These are phyloP conservation scores for Cerastis leucographa DNA, from an alignment of 2,888 invertebrate genomes.

Conservation along the genomic window DNA sequence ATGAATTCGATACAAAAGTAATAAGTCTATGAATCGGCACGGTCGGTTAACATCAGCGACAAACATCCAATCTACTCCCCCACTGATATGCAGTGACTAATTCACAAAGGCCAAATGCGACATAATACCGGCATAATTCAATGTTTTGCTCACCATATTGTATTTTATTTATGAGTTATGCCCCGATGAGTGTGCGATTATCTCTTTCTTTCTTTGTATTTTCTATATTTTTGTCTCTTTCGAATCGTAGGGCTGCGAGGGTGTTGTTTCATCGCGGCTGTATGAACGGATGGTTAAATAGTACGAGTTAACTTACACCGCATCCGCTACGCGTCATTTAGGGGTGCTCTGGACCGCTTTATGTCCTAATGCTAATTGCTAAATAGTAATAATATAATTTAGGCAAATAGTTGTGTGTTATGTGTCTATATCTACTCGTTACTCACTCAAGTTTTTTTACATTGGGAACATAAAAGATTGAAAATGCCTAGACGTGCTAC, in stretches of 20 bases:
- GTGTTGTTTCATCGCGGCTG: slow-evolving; percentile 85
- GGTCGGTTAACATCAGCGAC: slow-evolving; percentile 82
- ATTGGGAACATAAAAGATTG: background rate
- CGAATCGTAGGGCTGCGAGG: slow-evolving; percentile 74
- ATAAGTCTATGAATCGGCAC: slow-evolving; percentile 80
- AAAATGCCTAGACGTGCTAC: slow-evolving; percentile 13
- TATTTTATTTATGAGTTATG: slow-evolving; percentile 91
- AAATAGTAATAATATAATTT: slow-evolving; percentile 54
- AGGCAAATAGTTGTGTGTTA: slow-evolving; percentile 11
- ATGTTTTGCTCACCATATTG: slow-evolving; percentile 91
- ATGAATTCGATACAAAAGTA: slow-evolving; percentile 61
- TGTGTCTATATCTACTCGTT: background rate
- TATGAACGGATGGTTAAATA: slow-evolving; percentile 90
- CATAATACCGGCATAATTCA: slow-evolving; percentile 91
- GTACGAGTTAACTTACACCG: slow-evolving; percentile 90
- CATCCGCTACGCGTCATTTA: slow-evolving; percentile 88
- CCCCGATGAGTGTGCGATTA: slow-evolving; percentile 78
- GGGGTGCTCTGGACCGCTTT: slow-evolving; percentile 81
- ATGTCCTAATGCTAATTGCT: slow-evolving; percentile 71
- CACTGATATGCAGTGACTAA: slow-evolving; percentile 83
- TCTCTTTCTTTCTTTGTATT: slow-evolving; percentile 74
- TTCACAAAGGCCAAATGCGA: slow-evolving; percentile 91
- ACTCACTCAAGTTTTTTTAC: background rate
- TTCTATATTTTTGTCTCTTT: slow-evolving; percentile 76
- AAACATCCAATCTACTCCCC: slow-evolving; percentile 85